Evolutionary conservation across 1,140 invertebrate species (phyloP), one percentile per base, ranked within the genome.

Genomic region (Scaptodrosophila lebanonensis): DNA sequence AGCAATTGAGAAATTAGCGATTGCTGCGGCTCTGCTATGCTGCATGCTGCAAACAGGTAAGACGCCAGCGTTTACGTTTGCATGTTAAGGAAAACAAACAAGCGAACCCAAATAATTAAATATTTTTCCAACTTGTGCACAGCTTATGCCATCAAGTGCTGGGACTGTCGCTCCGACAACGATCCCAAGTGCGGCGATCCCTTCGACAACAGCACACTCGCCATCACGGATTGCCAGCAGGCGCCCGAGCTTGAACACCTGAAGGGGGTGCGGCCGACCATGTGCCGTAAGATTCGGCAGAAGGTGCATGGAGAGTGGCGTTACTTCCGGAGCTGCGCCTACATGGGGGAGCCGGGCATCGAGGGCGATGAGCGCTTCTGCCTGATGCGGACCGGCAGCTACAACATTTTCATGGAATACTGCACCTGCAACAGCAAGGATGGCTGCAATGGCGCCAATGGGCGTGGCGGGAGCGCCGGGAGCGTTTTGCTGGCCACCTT

Each of bases 361-460:
- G 91, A 90, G 71, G 94, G 95, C 0, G 95, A 97, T 84, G 95
- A 97, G 87, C 89, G 96, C 42, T 97, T 95, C 85, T 97, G 96
- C 68, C 88, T 96, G 8, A 95, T 97, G 92, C 89, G 95, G 70
- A 95, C 95, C 6, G 95, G 95, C 32, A 96, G 95, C 1, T 96
- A 95, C 85, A 96, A 97, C 85, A 95, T 97, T 63, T 97, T 97
- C 85, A 93, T 95, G 88, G 96, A 97, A 88, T 95, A 95, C 73
- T 98, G 96, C 85, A 96, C 95, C 0, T 98, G 95, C 75, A 95
- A 94, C 66, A 95, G 93, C 73, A 97, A 97, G 88, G 95, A 97
- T 88, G 95, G 95, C 3, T 97, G 96, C 76, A 97, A 97, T 87
- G 68, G 88, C 17, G 91, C 91, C 3, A 66, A 57, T 0, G 16